These are phyloP conservation scores for Sinocyclocheilus anshuiensis DNA, from an alignment of 2,113 vertebrate species.

Conservation along the genomic window DNA sequence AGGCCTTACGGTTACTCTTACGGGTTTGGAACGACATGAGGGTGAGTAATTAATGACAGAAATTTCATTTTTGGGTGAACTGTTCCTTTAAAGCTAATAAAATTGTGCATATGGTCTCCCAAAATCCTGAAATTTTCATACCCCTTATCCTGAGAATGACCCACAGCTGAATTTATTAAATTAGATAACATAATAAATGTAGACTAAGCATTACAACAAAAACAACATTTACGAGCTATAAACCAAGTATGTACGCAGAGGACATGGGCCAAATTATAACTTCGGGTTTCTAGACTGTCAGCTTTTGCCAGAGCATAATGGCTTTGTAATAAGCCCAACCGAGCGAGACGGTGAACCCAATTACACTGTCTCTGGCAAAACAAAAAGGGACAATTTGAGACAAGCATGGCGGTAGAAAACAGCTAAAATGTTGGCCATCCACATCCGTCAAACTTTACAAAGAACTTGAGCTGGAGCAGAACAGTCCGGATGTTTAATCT, in stretches of 20 bases:
- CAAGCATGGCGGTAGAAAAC: not conserved
- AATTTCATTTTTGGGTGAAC: too few relatives aligned
- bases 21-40: too few relatives aligned
- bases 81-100: too few relatives aligned
- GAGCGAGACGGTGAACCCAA: constrained; percentile 62
- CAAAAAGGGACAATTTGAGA: constrained; percentile 39
- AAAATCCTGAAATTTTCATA: not conserved
- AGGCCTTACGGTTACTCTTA: too few relatives aligned
- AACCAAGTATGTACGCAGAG: constrained; percentile 39
- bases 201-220: not conserved
- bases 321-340: constrained; percentile 58
- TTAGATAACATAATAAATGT: not conserved
- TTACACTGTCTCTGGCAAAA: constrained; percentile 52
- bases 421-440: constrained; percentile 3
- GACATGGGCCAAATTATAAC: constrained; percentile 63
- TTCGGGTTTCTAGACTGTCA: constrained; percentile 29
- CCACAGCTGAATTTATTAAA: not conserved
- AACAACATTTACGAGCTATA: constrained; percentile 5
- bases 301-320: constrained; percentile 58
- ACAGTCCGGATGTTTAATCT: constrained; percentile 22
- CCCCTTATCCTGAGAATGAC: not conserved
- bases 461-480: not conserved
- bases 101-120: too few relatives aligned
- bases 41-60: too few relatives aligned
- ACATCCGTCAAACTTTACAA: constrained; percentile 19